Evolutionary conservation across 1,140 invertebrate genomes (phyloP).

Genomic region (Drosophila orosa): DNA sequence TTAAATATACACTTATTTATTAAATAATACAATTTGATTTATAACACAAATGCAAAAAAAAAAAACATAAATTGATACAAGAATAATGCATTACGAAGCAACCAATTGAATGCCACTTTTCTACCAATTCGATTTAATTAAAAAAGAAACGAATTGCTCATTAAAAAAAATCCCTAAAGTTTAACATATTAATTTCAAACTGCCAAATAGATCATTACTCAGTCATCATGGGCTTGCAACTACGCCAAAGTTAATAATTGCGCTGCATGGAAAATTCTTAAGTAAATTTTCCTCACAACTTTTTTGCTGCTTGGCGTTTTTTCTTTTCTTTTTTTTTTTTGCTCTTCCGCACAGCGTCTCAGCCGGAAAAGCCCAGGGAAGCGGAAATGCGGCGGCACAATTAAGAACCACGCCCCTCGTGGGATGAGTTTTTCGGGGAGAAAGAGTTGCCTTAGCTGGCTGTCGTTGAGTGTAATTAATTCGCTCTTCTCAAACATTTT

Average conservation of each 20-base stretch:
- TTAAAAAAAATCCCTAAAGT: neutral
- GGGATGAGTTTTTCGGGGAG: neutral
- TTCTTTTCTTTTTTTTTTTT: neutral
- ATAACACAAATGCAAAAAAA: too few species aligned
- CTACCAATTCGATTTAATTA: neutral
- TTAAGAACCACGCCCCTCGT: slow-evolving; percentile 41
- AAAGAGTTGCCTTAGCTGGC: slow-evolving; percentile 41
- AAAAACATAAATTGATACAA: neutral
- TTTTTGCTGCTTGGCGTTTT: slow-evolving; percentile 27
- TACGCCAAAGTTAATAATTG: slow-evolving; percentile 52
- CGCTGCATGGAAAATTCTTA: slow-evolving; percentile 49
- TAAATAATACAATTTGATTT: neutral
- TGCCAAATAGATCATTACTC: slow-evolving; percentile 21
- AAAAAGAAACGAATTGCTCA: neutral
- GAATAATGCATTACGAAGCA: neutral
- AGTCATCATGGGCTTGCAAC: slow-evolving; percentile 21
- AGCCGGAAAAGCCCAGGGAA: slow-evolving; percentile 32
- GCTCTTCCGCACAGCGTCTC: slow-evolving; percentile 11
- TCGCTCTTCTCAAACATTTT: slow-evolving; percentile 79
- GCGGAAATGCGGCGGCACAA: slow-evolving; percentile 55
- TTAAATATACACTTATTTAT: neutral
- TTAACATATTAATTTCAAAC: slow-evolving; percentile 8
- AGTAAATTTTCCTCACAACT: slow-evolving; percentile 66
- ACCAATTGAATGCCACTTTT: neutral
- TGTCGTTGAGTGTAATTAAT: slow-evolving; percentile 77